Evolutionary conservation across 2,113 vertebrate species (phyloP), one percentile per base, ranked within the genome.

Genomic region (Syrrhaptes paradoxus): DNA sequence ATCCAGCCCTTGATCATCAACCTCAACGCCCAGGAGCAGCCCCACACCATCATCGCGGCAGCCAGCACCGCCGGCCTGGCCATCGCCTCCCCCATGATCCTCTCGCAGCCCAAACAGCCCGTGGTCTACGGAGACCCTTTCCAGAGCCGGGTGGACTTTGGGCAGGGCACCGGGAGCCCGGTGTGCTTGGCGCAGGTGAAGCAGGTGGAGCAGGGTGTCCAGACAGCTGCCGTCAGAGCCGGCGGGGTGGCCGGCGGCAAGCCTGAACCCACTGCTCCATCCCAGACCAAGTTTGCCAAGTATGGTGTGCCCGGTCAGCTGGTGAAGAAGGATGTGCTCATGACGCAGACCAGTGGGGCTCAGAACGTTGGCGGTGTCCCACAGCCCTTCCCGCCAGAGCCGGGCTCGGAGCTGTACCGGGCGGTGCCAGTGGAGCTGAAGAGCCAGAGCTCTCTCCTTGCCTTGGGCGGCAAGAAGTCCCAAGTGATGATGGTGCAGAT

Each of bases 1-100:
- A 98, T 99, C 70, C 99, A 99, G 92, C 99, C 99, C 71, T 97
- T 99, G 83, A 99, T 99, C 71, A 99, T 99, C 97, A 99, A 99
- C 89, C 98, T 99, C 63, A 99, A 99, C 7, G 98, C 99, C 87
- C 99, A 99, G 96, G 99, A 99, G 92, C 99, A 99, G 95, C 98
- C 98, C 17, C 98, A 99, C 0, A 91, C 98, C 80, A 98, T 99
- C 78, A 97, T 98, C 4, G 98, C 98, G 1, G 98, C 98, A 32
- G 96, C 99, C 57, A 99, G 98, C 89, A 99, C 99, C 7, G 97
- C 99, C 11, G 96, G 99, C 92, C 98, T 99, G 83, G 99, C 99
- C 80, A 98, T 99, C 7, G 98, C 99, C 85, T 98, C 99, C 18
- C 98, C 99, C 34, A 96, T 99, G 97, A 98, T 99, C 72, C 97